A percentile compares a stretch with the other conserved stretches of the same genome.
Conservation (phyloP, 2,797 vertebrate genomes). For the Sebastes cheni region DNA sequence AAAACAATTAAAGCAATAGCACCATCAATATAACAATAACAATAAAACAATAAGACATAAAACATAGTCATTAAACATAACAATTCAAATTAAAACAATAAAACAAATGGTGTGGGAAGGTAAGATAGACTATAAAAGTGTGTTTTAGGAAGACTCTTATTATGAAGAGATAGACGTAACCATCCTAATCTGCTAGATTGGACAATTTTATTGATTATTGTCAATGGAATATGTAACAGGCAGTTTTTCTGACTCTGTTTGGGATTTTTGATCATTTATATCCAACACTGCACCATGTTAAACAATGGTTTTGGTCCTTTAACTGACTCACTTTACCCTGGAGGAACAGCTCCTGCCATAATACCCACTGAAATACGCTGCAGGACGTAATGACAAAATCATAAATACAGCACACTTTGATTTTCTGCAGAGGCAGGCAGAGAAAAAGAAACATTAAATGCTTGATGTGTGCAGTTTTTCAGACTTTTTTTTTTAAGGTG, state of each 20-base stretch:
- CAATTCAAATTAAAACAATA: not conserved
- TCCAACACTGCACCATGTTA: not conserved
- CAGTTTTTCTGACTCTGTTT: not conserved
- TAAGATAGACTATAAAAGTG: not conserved
- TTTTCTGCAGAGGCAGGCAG: not conserved
- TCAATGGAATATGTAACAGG: not conserved
- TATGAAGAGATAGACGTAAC: not conserved
- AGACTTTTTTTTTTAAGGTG: not conserved
- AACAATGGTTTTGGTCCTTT: slow-evolving; percentile 16
- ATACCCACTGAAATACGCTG: slow-evolving; percentile 9
- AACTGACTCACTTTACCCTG: slow-evolving; percentile 1
- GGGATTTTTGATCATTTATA: not conserved
- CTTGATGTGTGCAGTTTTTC: not conserved
- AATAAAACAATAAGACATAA: not conserved
- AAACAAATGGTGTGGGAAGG: not conserved
- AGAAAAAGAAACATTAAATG: not conserved
- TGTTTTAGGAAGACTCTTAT: not conserved
- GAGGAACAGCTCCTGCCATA: not conserved
- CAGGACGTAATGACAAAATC: not conserved
- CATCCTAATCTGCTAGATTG: not conserved
- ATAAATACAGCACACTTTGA: not conserved
- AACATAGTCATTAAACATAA: not conserved
- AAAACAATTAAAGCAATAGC: not conserved
- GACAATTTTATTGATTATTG: too few species aligned
- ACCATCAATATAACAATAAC: not conserved